phyloP scores from a whole-genome alignment of 1,140 invertebrate species.

The Cydia pomonella region DNA sequence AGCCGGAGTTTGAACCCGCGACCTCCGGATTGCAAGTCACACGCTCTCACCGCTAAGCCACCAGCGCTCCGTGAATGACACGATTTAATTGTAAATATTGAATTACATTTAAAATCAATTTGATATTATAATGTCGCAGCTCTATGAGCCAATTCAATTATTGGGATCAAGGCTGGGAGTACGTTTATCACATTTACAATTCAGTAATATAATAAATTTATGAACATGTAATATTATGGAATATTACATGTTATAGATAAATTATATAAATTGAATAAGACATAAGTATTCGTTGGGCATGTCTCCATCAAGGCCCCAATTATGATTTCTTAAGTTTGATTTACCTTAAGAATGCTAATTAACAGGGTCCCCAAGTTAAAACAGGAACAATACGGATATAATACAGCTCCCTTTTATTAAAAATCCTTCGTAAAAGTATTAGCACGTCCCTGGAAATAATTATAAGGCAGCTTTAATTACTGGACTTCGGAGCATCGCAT shows the following conservation, averaged over 20 bases:
- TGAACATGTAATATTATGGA: too few relatives aligned
- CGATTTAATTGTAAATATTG: too few relatives aligned
- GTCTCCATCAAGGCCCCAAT: background rate
- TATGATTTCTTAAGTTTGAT: background rate
- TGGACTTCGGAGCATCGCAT: constrained; percentile 8
- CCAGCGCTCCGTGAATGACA: too few relatives aligned
- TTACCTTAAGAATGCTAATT: background rate
- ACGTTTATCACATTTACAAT: background rate
- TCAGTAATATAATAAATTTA: too few relatives aligned
- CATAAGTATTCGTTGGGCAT: background rate
- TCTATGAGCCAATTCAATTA: background rate
- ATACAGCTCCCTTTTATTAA: constrained; percentile 21
- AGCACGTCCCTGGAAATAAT: constrained; percentile 20
- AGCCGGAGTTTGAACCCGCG: too few relatives aligned
- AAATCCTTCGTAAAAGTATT: constrained; percentile 19
- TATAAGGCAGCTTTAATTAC: constrained; percentile 24
- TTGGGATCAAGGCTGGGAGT: background rate
- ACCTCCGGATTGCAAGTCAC: too few relatives aligned
- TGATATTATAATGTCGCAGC: background rate
- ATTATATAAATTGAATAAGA: too few relatives aligned
- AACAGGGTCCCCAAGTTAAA: background rate
- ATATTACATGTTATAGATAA: too few relatives aligned
- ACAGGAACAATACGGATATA: background rate
- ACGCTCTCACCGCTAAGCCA: too few relatives aligned
- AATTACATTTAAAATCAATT: too few relatives aligned